These are phyloP conservation scores for Drosophila meridiana DNA, from an alignment of 2,888 invertebrate species.

Conservation along the genomic window DNA sequence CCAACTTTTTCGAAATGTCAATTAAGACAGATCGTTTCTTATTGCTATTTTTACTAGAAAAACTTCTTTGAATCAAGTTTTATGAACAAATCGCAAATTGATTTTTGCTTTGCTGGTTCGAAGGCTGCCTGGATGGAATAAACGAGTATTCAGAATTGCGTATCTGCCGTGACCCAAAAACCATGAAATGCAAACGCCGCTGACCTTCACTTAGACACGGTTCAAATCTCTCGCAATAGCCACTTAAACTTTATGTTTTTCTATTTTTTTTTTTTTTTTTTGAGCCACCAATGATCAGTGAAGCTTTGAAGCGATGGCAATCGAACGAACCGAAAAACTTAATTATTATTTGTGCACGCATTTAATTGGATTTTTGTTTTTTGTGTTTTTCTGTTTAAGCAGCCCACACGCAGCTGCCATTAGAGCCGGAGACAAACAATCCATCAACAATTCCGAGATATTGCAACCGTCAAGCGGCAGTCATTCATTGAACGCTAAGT, in stretches of 20 bases:
- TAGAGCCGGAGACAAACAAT: slow-evolving; percentile 24
- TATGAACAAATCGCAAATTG: slow-evolving; percentile 3
- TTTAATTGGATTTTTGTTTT: slow-evolving; percentile 45
- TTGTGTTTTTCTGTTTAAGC: slow-evolving; percentile 4
- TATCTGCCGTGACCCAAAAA: slow-evolving; percentile 65
- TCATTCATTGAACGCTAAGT: slow-evolving; percentile 3
- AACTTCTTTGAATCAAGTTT: not conserved
- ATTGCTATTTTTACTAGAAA: not conserved
- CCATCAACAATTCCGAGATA: slow-evolving; percentile 13
- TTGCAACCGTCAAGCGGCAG: slow-evolving; percentile 9
- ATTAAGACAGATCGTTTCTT: not conserved
- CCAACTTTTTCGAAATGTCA: not conserved
- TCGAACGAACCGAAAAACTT: slow-evolving; percentile 43
- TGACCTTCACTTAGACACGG: slow-evolving; percentile 72
- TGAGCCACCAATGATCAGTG: slow-evolving; percentile 62
- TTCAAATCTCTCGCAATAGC: slow-evolving; percentile 59
- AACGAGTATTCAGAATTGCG: slow-evolving; percentile 8
- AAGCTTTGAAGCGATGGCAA: slow-evolving; percentile 39
- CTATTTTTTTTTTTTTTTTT: not conserved
- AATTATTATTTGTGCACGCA: slow-evolving; percentile 71
- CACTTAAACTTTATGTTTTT: slow-evolving; percentile 64
- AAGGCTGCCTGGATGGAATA: slow-evolving; percentile 19
- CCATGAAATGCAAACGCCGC: slow-evolving; percentile 64
- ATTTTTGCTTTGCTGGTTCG: slow-evolving; percentile 1
- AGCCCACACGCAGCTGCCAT: slow-evolving; percentile 40